phyloP scores from a whole-genome alignment of 2,113 vertebrate species.

The Archilochus colubris region DNA sequence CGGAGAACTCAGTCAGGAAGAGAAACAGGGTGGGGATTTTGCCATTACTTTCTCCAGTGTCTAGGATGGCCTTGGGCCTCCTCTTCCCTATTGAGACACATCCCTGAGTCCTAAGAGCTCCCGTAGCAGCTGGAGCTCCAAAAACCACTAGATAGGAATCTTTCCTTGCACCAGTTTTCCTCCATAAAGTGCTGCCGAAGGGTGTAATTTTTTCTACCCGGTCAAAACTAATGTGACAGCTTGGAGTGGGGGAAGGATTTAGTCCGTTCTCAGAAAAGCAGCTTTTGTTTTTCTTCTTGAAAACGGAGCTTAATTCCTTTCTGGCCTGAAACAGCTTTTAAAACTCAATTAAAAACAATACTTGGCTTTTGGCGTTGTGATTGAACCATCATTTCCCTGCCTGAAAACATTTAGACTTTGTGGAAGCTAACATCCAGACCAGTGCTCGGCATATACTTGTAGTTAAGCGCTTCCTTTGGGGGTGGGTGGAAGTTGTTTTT shows the following conservation, averaged over 20 bases:
- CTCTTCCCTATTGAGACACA: background rate
- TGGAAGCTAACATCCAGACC: background rate
- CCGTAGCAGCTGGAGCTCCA: background rate
- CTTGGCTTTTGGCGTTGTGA: background rate
- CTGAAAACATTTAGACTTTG: background rate
- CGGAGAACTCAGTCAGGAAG: background rate
- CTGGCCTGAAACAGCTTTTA: background rate
- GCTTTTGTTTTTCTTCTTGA: background rate
- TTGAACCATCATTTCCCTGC: background rate
- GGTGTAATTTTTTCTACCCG: background rate
- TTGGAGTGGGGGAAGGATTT: background rate
- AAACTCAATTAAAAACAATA: background rate
- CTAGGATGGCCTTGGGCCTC: background rate
- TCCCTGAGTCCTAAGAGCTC: background rate
- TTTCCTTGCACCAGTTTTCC: background rate
- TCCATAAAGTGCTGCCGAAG: background rate
- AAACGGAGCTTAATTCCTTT: background rate
- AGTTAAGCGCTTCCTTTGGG: background rate
- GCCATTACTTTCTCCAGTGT: background rate
- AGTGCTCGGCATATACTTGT: rapidly evolving
- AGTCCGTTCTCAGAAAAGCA: background rate
- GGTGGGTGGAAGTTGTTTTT: background rate
- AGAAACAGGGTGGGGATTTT: background rate
- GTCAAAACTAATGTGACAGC: background rate
- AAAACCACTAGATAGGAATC: background rate